Evolutionary conservation across 2,113 vertebrate species (phyloP).

Genomic region (Gasterosteus aculeatus): DNA sequence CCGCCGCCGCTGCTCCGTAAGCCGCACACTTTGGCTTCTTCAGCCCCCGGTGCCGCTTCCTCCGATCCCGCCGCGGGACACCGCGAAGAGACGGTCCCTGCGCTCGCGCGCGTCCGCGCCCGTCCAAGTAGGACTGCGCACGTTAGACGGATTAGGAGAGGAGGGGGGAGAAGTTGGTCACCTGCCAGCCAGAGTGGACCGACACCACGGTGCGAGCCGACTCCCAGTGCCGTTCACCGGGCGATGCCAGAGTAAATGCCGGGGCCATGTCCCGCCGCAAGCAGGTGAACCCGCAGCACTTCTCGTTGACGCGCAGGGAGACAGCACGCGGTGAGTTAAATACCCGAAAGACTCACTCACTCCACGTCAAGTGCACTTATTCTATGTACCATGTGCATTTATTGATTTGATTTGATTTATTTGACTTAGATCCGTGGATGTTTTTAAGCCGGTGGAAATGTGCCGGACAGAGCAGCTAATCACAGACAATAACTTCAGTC

Average conservation of each 20-base stretch:
- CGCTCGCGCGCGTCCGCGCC: conserved; percentile 30
- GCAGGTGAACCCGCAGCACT: conserved; percentile 99
- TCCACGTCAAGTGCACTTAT: not conserved
- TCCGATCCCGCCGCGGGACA: conserved; percentile 56
- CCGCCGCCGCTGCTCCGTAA: conserved; percentile 34
- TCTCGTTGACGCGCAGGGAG: conserved; percentile 93
- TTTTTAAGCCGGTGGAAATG: not conserved
- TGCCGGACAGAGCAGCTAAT: not conserved
- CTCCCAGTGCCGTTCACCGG: conserved; percentile 92
- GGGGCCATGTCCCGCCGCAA: conserved; percentile 99
- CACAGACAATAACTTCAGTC: not conserved
- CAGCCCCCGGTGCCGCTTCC: conserved; percentile 67
- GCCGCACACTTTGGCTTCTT: conserved; percentile 63
- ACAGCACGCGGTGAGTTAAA: conserved; percentile 91
- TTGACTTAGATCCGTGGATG: not conserved
- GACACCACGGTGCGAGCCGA: conserved; percentile 84
- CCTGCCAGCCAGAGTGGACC: conserved; percentile 64
- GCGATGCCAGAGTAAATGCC: conserved; percentile 99
- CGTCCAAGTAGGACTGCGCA: conserved; percentile 50
- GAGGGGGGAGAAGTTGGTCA: conserved; percentile 60
- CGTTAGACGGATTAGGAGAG: conserved; percentile 46
- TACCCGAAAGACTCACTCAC: not conserved
- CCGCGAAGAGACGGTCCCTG: conserved; percentile 47
- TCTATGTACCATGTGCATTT: not conserved
- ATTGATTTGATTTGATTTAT: not conserved